Evolutionary conservation across 35 echinoderm and acorn worm genomes (phyloP).

Genomic region (Apostichopus japonicus): DNA sequence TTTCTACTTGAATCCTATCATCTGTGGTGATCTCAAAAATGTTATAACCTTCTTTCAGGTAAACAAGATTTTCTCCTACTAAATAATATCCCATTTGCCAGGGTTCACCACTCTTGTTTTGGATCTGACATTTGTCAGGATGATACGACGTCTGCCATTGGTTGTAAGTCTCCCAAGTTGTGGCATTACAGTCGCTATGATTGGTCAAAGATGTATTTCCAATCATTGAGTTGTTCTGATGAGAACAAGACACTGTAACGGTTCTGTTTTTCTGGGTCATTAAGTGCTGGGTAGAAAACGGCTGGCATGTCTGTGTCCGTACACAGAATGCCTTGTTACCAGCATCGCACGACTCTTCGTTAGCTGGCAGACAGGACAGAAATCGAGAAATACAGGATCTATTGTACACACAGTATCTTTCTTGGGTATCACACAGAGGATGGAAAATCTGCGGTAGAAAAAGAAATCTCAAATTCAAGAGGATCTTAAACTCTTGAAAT

Average conservation of each 20-base stretch:
- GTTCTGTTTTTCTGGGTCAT: not conserved
- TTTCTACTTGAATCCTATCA: slow-evolving; percentile 51
- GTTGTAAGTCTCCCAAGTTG: not conserved
- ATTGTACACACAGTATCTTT: slow-evolving; percentile 78
- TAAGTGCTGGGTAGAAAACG: slow-evolving; percentile 46
- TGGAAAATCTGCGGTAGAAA: slow-evolving; percentile 48
- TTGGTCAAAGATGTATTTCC: slow-evolving; percentile 14
- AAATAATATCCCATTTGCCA: slow-evolving; percentile 53
- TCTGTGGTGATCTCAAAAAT: slow-evolving; percentile 50
- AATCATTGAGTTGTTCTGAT: not conserved
- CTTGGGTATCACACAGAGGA: slow-evolving; percentile 68
- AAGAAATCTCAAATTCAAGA: too few relatives aligned
- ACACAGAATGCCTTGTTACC: slow-evolving; percentile 69
- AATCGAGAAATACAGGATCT: slow-evolving; percentile 65
- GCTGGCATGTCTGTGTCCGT: slow-evolving; percentile 43
- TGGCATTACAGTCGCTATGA: slow-evolving; percentile 22
- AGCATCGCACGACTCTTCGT: slow-evolving; percentile 43
- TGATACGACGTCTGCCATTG: slow-evolving; percentile 26
- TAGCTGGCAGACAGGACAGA: slow-evolving; percentile 63
- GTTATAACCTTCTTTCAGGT: slow-evolving; percentile 75
- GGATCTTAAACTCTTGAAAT: too few relatives aligned
- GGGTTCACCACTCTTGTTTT: not conserved
- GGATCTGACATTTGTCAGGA: not conserved
- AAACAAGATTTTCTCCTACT: slow-evolving; percentile 64
- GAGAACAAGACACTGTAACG: not conserved